These are phyloP conservation scores for Aphidoletes aphidimyza DNA, from an alignment of 2,888 invertebrate species.

Conservation along the genomic window DNA sequence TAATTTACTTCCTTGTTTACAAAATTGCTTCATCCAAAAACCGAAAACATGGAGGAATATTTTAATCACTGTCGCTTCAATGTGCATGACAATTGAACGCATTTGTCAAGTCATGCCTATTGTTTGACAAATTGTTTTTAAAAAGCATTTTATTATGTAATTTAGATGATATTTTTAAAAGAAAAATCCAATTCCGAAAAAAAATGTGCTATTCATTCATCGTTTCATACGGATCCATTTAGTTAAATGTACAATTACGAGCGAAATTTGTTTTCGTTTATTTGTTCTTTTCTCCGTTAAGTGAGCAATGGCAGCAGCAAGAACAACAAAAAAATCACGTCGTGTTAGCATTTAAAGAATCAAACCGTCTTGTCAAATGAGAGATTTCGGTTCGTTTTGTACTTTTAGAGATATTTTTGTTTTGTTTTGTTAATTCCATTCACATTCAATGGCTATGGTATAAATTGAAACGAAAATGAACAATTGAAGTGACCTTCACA, in stretches of 20 bases:
- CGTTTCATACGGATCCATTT: too few species aligned
- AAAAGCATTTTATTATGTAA: background rate
- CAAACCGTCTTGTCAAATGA: background rate
- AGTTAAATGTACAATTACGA: too few species aligned
- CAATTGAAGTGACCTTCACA: constrained; percentile 6
- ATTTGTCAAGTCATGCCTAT: background rate
- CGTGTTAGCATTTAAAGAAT: background rate
- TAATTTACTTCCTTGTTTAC: constrained; percentile 39
- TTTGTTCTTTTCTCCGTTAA: too few species aligned
- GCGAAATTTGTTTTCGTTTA: too few species aligned
- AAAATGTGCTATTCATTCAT: background rate
- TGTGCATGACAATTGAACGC: background rate
- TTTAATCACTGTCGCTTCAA: constrained; percentile 19
- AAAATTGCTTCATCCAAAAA: background rate
- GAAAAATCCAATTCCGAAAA: background rate
- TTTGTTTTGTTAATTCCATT: background rate
- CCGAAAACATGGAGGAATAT: too few species aligned
- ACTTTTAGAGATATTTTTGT: constrained; percentile 16
- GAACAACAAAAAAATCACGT: background rate
- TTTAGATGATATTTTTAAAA: background rate
- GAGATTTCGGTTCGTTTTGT: background rate
- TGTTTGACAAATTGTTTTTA: background rate
- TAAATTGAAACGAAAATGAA: constrained; percentile 6
- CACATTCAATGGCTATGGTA: constrained; percentile 23
- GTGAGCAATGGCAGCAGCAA: background rate